phyloP scores from a whole-genome alignment of 35 echinoderm and acorn worm genomes.

The Strongylocentrotus purpuratus region DNA sequence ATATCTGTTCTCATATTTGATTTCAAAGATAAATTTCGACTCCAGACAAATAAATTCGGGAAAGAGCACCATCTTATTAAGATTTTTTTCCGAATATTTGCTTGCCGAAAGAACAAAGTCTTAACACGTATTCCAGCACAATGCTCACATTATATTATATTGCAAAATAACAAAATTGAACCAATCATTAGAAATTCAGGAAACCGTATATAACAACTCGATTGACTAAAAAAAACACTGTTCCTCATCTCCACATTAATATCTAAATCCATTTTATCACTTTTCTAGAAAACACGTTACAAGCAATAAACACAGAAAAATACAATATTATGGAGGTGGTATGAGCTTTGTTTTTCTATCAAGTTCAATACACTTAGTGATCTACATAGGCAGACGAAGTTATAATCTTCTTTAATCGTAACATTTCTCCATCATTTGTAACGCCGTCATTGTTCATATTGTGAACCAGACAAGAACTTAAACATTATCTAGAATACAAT shows the following conservation, averaged over 20 bases:
- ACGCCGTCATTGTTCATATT: not conserved
- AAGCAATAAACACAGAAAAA: not conserved
- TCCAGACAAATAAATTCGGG: conserved; percentile 27
- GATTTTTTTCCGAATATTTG: not conserved
- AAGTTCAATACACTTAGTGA: not conserved
- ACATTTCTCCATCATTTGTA: not conserved
- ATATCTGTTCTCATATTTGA: not conserved
- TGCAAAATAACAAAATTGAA: not conserved
- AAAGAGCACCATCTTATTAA: conserved; percentile 36
- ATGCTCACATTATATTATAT: too few relatives aligned
- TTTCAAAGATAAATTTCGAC: not conserved
- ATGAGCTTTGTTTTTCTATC: not conserved
- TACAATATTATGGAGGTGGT: not conserved
- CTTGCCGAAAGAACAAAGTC: not conserved
- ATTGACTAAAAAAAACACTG: not conserved
- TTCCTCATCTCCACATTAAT: not conserved
- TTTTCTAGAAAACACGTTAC: not conserved
- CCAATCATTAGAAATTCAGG: not conserved
- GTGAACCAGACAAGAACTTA: not conserved
- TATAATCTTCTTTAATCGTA: too few relatives aligned
- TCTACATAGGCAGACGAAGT: not conserved
- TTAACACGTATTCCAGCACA: not conserved
- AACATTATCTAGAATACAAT: not conserved
- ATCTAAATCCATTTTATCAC: not conserved
- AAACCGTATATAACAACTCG: not conserved